These are phyloP conservation scores for Hyposoter dolosus DNA, from an alignment of 2,888 invertebrate genomes.

Conservation along the genomic window DNA sequence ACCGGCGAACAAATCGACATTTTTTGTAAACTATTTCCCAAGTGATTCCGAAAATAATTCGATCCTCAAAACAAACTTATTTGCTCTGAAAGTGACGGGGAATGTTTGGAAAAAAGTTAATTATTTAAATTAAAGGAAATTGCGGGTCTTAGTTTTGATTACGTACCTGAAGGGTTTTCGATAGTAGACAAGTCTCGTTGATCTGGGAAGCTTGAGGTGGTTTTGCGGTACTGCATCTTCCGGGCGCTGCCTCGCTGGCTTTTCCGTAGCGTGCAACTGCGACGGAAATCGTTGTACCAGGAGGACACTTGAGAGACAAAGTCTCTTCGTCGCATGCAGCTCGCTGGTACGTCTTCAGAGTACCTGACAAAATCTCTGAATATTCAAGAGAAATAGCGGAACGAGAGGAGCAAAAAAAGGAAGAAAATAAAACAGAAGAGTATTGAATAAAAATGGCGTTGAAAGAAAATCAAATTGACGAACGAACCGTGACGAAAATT, in stretches of 20 bases:
- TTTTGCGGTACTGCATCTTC: constrained; percentile 85
- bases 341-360: constrained; percentile 95
- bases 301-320: constrained; percentile 94
- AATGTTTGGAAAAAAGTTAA: constrained; percentile 14
- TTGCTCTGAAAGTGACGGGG: background rate
- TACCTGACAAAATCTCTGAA: constrained; percentile 95
- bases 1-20: background rate
- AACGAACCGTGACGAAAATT: background rate
- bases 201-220: constrained; percentile 73
- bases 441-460: constrained; percentile 13
- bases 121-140: constrained; percentile 37
- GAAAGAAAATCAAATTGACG: constrained; percentile 20
- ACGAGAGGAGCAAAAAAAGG: constrained; percentile 6
- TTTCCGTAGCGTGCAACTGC: constrained; percentile 96
- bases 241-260: constrained; percentile 86
- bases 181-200: constrained; percentile 91
- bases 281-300: constrained; percentile 96
- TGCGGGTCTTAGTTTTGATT: constrained; percentile 56
- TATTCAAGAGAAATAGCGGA: constrained; percentile 72
- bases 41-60: background rate
- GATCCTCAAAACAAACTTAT: background rate
- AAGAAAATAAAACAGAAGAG: background rate
- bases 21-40: background rate
- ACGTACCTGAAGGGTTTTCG: constrained; percentile 92
- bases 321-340: constrained; percentile 97